phyloP scores from a whole-genome alignment of 2,888 invertebrate genomes.

The Trichacis sp. region DNA sequence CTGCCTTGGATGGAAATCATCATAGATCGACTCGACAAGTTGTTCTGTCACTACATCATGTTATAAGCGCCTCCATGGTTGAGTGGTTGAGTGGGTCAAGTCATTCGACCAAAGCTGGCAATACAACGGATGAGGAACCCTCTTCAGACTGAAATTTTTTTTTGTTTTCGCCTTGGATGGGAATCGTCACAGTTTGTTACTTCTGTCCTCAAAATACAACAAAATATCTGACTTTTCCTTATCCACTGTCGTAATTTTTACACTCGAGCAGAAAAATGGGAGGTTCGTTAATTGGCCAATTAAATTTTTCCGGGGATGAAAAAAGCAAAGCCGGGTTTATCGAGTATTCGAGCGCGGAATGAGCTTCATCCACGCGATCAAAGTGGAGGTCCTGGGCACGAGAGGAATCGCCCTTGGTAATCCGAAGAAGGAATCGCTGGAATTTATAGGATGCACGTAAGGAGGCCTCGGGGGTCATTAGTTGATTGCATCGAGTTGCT shows the following conservation, averaged over 20 bases:
- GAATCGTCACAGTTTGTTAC: too few species aligned
- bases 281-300: conserved; percentile 29
- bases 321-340: conserved; percentile 23
- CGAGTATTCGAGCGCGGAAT: conserved; percentile 28
- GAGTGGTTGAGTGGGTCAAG: too few species aligned
- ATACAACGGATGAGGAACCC: too few species aligned
- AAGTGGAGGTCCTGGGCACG: conserved; percentile 20
- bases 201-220: too few species aligned
- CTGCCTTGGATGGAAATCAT: too few species aligned
- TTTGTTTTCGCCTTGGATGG: too few species aligned
- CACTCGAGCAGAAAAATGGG: neutral
- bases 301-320: conserved; percentile 30
- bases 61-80: too few species aligned
- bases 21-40: too few species aligned
- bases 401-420: conserved; percentile 31
- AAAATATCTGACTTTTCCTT: too few species aligned
- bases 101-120: too few species aligned
- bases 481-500: conserved; percentile 46
- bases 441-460: conserved; percentile 39
- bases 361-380: conserved; percentile 36
- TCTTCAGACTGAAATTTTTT: too few species aligned
- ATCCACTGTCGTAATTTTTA: neutral
- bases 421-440: conserved; percentile 27
- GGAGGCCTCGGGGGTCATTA: conserved; percentile 45
- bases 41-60: too few species aligned